phyloP scores from a whole-genome alignment of 2,888 invertebrate species.

The Nomada hirtipes region DNA sequence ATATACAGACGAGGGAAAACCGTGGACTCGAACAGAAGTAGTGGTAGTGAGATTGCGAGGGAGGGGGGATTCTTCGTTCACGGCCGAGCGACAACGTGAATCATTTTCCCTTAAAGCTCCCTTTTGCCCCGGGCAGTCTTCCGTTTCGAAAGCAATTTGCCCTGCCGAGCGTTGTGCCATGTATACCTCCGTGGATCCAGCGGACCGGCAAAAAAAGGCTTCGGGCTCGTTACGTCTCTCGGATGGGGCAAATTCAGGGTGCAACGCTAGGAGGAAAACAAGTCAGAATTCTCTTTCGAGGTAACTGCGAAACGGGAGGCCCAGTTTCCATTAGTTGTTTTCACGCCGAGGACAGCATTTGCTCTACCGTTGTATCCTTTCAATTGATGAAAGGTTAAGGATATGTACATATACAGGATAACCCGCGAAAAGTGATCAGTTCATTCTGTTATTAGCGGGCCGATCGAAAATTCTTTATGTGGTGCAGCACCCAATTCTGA shows the following conservation, averaged over 20 bases:
- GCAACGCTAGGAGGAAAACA: conserved; percentile 52
- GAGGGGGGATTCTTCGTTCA: conserved; percentile 51
- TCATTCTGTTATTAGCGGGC: too few relatives aligned
- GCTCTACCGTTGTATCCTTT: conserved; percentile 22
- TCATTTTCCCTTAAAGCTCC: conserved; percentile 68
- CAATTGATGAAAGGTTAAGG: conserved; percentile 31
- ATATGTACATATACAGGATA: too few relatives aligned
- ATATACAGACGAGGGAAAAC: not conserved
- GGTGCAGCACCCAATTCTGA: too few relatives aligned
- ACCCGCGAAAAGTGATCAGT: too few relatives aligned
- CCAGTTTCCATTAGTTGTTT: conserved; percentile 56
- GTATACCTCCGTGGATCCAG: conserved; percentile 56
- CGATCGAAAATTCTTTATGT: too few relatives aligned
- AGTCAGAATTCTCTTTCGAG: conserved; percentile 42
- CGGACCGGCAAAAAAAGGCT: conserved; percentile 59
- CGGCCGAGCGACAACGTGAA: conserved; percentile 68
- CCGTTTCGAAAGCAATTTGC: conserved; percentile 75
- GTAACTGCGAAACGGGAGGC: conserved; percentile 38
- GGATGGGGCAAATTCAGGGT: conserved; percentile 59
- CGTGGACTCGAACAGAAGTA: not conserved
- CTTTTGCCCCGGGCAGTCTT: conserved; percentile 64
- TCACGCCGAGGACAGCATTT: conserved; percentile 19
- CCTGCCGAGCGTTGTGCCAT: conserved; percentile 41
- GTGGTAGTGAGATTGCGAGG: conserved; percentile 2
- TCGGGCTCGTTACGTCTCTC: conserved; percentile 60